Conservation (phyloP, 2,888 invertebrate genomes). For the Drosophila robusta region DNA sequence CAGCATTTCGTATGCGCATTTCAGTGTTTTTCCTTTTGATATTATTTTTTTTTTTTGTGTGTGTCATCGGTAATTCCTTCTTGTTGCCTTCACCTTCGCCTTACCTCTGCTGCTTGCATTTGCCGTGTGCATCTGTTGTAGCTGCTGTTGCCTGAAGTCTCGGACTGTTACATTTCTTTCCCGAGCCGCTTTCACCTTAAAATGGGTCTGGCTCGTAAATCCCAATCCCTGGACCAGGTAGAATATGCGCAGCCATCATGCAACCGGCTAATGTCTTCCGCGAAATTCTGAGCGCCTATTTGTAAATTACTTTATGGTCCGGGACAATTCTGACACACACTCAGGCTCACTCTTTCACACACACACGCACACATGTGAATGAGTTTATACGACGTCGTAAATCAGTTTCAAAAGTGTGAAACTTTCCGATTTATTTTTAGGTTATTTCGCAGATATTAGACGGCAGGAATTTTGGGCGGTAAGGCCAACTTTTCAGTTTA, state of each 20-base stretch:
- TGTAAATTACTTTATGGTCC: conserved; percentile 69
- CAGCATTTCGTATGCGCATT: conserved; percentile 28
- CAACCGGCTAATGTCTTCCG: conserved; percentile 21
- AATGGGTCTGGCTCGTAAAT: conserved; percentile 47
- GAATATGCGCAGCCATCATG: conserved; percentile 5
- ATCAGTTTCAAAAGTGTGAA: conserved; percentile 29
- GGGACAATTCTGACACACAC: conserved; percentile 15
- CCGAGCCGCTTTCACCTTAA: conserved; percentile 60
- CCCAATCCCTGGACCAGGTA: conserved; percentile 48
- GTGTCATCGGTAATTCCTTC: conserved; percentile 27
- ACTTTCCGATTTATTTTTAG: conserved; percentile 13
- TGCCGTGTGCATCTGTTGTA: conserved; percentile 23
- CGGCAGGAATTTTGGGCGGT: neutral
- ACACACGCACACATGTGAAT: conserved; percentile 1
- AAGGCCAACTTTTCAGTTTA: neutral
- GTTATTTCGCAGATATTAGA: conserved; percentile 17
- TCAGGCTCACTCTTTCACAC: neutral
- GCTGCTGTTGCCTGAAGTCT: conserved; percentile 27
- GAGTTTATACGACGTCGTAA: conserved; percentile 13
- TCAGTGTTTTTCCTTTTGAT: conserved; percentile 1
- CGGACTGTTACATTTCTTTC: conserved; percentile 26
- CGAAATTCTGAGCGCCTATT: conserved; percentile 63
- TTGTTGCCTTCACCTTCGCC: conserved; percentile 1
- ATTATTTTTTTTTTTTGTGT: conserved; percentile 18
- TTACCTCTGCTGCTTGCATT: conserved; percentile 24